Base-by-base conservation (phyloP, 2,888 invertebrate genomes). In the Elgonia sp. region DNA sequence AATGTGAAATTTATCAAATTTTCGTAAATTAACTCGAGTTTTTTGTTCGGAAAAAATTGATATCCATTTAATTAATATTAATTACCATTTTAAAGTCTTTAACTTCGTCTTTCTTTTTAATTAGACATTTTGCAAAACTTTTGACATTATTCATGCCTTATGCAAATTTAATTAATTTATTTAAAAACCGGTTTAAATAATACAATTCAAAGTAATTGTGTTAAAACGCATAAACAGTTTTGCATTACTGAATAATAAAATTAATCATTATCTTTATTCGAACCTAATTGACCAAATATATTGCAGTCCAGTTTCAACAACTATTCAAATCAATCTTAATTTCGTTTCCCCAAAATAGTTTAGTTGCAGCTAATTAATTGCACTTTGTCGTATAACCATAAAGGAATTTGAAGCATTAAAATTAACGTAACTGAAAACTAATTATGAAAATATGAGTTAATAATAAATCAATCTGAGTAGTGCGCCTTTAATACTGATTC, bases 401-500 rank as follows among this genome's bases (percentile, higher is more conserved):
- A 46, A 29, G 37, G 50, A 14, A 18, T 39, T 37, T 12, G 20
- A 37, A 57, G 20, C n/a, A n/a, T 60, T 6, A 60, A 37, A 60
- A 39, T 63, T 37, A 63, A 39, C 39, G 42, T 29, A 37, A 63
- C 39, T 40, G 6, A 39, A 65, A 42, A 65, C 20, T 60, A 20
- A 12, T 20, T 14, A 40, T 14, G 20, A 21, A 20, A 42, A 65
- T 42, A 42, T 9, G 16, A 39, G 63, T 63, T 4, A 63, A 37
- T 57, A 57, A 39, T 65, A 40, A 39, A 65, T 39, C 40, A n/a
- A n/a, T 7, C 40, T 18, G 39, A 20, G 70, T 72, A 72, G 40
- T 72, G 57, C 72, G 57, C 70, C 62, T 75, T 75, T 75, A 46
- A 62, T 62, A 46, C 69, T 55, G 50, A 62, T 50, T 40, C 5